Conservation (phyloP, 1,140 invertebrate species). For the Anoplophora glabripennis region DNA sequence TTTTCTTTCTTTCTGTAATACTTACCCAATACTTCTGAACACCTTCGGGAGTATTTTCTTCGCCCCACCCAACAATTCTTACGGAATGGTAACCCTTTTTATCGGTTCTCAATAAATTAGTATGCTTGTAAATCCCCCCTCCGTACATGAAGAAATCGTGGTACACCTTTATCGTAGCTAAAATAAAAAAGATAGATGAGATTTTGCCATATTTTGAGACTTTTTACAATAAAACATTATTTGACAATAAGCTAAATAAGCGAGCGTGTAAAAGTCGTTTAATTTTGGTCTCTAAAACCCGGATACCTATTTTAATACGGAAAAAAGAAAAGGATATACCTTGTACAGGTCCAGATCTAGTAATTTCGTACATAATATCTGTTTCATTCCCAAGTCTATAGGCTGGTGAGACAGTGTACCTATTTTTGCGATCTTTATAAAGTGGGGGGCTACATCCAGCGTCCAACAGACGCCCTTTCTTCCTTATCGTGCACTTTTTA, state of each 20-base stretch:
- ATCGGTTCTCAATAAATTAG: conserved; percentile 55
- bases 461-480: conserved; percentile 50
- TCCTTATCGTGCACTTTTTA: conserved; percentile 58
- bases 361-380: conserved; percentile 91
- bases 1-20: not conserved
- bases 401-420: conserved; percentile 80
- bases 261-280: too few relatives aligned
- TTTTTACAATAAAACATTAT: too few relatives aligned
- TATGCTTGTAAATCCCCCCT: conserved; percentile 75
- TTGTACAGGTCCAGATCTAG: conserved; percentile 90
- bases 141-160: conserved; percentile 89
- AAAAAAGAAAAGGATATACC: conserved; percentile 55
- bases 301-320: not conserved
- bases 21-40: conserved; percentile 86
- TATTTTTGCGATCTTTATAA: conserved; percentile 53
- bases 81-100: conserved; percentile 82
- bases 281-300: not conserved
- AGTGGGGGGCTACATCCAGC: conserved; percentile 55
- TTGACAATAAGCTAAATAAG: too few relatives aligned
- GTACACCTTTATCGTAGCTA: conserved; percentile 84
- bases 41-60: conserved; percentile 57
- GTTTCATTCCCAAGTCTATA: conserved; percentile 74
- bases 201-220: too few relatives aligned
- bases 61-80: conserved; percentile 87
- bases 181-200: too few relatives aligned